phyloP scores from a whole-genome alignment of 1,140 invertebrate species.

The Drosophila pseudoananassae region DNA sequence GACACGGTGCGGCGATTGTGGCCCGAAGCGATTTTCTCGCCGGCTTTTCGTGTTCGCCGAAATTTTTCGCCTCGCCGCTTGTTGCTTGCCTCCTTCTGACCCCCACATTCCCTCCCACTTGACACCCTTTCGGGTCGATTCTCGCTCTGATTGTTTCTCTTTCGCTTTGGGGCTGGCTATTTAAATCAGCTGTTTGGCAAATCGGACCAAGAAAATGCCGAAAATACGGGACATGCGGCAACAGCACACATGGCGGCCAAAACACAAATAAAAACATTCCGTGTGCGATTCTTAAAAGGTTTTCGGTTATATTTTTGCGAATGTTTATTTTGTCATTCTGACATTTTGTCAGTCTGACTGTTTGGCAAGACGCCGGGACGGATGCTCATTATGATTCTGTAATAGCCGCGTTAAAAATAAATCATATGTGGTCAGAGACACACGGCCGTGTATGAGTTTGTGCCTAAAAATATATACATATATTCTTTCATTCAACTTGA shows the following conservation, averaged over 20 bases:
- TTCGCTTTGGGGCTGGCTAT: constrained; percentile 41
- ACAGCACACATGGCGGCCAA: constrained; percentile 17
- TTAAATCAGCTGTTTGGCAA: constrained; percentile 57
- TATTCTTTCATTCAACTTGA: constrained; percentile 74
- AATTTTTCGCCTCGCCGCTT: constrained; percentile 57
- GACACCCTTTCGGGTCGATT: constrained; percentile 20
- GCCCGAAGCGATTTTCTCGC: constrained; percentile 44
- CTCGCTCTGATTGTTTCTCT: constrained; percentile 24
- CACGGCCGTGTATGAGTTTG: constrained; percentile 17
- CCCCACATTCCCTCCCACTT: not conserved
- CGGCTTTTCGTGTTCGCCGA: constrained; percentile 28
- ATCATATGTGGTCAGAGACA: constrained; percentile 33
- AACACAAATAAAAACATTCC: constrained; percentile 49
- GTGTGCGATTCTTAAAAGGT: constrained; percentile 38
- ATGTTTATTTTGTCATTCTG: constrained; percentile 11
- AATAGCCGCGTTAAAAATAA: constrained; percentile 70
- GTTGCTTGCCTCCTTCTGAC: constrained; percentile 72
- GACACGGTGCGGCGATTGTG: constrained; percentile 49
- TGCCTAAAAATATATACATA: not conserved
- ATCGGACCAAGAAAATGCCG: constrained; percentile 22
- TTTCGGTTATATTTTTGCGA: constrained; percentile 34
- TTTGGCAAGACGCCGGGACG: constrained; percentile 38
- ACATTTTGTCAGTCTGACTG: constrained; percentile 20
- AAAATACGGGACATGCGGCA: constrained; percentile 2
- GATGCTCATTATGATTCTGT: constrained; percentile 50